phyloP scores from a whole-genome alignment of 2,888 invertebrate species.

The Mamestra brassicae region DNA sequence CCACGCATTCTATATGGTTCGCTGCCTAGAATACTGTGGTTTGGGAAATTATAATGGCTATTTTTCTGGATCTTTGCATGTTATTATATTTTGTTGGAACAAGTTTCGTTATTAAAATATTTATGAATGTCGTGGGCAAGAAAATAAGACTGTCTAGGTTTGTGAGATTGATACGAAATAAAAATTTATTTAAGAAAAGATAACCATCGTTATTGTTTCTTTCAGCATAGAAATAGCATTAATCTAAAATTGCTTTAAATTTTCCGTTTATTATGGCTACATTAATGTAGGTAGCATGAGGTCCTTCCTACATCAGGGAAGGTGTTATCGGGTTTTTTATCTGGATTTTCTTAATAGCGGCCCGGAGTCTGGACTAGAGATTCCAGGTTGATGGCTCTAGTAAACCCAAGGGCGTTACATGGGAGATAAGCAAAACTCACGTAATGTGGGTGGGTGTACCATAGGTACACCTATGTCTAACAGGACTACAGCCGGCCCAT shows the following conservation, averaged over 20 bases:
- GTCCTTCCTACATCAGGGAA: too few species aligned
- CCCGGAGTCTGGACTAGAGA: too few species aligned
- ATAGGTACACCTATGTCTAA: too few species aligned
- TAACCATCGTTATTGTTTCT: neutral
- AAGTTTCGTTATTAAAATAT: slow-evolving; percentile 20
- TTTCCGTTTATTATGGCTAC: too few species aligned
- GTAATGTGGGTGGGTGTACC: too few species aligned
- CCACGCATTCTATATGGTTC: slow-evolving; percentile 55
- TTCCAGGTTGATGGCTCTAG: too few species aligned
- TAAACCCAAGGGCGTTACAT: too few species aligned
- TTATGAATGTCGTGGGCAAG: slow-evolving; percentile 3
- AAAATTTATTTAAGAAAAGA: neutral
- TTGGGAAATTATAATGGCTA: slow-evolving; percentile 20
- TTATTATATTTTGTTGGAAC: slow-evolving; percentile 18
- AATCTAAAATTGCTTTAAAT: too few species aligned
- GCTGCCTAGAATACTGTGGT: slow-evolving; percentile 30
- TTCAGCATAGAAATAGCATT: neutral
- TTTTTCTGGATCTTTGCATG: slow-evolving; percentile 42
- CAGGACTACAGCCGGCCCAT: too few species aligned
- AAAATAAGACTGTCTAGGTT: slow-evolving; percentile 13
- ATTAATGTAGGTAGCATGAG: neutral
- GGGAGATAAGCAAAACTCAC: too few species aligned
- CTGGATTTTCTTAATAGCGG: too few species aligned
- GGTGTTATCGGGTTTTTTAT: too few species aligned
- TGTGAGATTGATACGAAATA: slow-evolving; percentile 25